Evolutionary conservation across 2,888 invertebrate species (phyloP), one percentile per base, ranked within the genome.

Genomic region (Scelioninae gen. 1): DNA sequence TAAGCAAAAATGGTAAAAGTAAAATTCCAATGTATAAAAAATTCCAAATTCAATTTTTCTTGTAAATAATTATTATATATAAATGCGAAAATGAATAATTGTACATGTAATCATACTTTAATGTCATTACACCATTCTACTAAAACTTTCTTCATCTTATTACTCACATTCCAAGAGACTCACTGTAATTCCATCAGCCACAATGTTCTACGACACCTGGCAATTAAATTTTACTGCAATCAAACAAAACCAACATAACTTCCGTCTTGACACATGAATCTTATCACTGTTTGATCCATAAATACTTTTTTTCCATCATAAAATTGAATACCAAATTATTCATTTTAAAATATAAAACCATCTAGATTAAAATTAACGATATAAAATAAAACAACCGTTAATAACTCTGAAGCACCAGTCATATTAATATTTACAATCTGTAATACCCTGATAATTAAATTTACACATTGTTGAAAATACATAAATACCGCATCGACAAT

Each of bases 171-270:
- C 51, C 16, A 43, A 29, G 31, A 31, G 13, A 29, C 29, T 53
- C n/a, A 31, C 53, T 40, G 31, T 66, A 66, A 66, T 53, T 66
- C 53, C 15, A 29, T 66, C 53, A 53, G 40, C 15, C 13, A 8
- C 38, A 31, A n/a, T 43, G 8, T 65, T 66, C 29, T 53, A 53
- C 53, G 53, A 66, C 66, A 66, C 53, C 66, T 66, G 66, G 53
- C 43, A 66, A 66, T 66, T 66, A 66, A 72, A 51, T 60, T 49
- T 68, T 60, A 43, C 60, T 31, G 56, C 60, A 58, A 34, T 51
- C 31, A 68, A 31, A 53, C 16, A 60, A 29, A 63, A 63, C 49
- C 15, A 63, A 49, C 23, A 34, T 10, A 51, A 49, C 38, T 49
- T 53, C 16, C 31, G 53, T 53, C n/a, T 66, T 51, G 34, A 66